Evolutionary conservation across 2,888 invertebrate species (phyloP), one percentile per base, ranked within the genome.

Genomic region (Hanleya hanleyi): DNA sequence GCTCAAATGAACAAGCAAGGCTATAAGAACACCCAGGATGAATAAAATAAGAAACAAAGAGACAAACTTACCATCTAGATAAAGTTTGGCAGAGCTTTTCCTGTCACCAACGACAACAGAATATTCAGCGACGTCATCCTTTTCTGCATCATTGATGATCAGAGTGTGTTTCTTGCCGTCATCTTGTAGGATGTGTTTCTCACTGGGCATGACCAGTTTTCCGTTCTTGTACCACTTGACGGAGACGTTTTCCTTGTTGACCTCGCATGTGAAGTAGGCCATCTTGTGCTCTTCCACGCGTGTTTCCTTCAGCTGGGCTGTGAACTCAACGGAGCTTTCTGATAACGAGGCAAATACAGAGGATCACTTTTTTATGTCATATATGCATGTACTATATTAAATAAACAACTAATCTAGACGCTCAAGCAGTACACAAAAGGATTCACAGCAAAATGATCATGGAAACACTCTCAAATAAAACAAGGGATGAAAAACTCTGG

Each of bases 181-280:
- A n/a, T 74, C 75, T 12, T 74, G 74, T 36, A 87, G 77, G 32
- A 71, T 67, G 69, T 84, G 81, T 75, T 85, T 84, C 18, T 81
- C 78, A 65, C 77, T 76, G 7, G 76, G 73, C 32, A 37, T 51
- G 3, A 85, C 72, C 38, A 77, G 78, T 15, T 78, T 71, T 65
- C 78, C 78, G 57, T 83, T 83, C 92, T 92, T 93, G 80, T 93
- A 93, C 97, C 98, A 98, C 69, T 93, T 94, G 0, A 97, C 95
- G 75, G 94, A 93, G 12, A 94, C 93, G 81, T 94, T 93, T 71
- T 95, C 93, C 81, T 94, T 94, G 0, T 97, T 96, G 69, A 97
- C 92, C 92, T 96, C 94, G 12, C 97, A 96, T 9, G 82, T 84
- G 70, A 91, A 80, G 57, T 80, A 83, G 70, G 84, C 86, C 41